Conservation (phyloP, 2,888 invertebrate genomes). For the Sinhomidia bicolor region DNA sequence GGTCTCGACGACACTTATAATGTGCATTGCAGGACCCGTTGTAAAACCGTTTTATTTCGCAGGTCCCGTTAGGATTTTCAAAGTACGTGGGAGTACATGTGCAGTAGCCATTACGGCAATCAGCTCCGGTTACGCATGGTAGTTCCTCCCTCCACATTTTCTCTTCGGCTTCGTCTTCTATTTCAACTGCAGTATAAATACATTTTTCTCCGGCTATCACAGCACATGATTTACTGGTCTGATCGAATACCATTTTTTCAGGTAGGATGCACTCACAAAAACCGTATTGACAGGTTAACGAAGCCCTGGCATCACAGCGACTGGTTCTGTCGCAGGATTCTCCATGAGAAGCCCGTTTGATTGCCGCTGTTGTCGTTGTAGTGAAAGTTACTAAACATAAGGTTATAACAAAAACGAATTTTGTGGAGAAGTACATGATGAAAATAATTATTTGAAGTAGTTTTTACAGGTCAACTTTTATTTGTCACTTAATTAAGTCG, state of each 20-base stretch:
- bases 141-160: slow-evolving; percentile 35
- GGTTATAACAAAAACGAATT: neutral
- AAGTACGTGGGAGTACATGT: neutral
- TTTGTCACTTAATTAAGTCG: no score
- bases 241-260: slow-evolving; percentile 26
- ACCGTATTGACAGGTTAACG: slow-evolving; percentile 14
- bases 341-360: slow-evolving; percentile 1
- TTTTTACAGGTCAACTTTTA: neutral
- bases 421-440: neutral
- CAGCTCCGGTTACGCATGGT: slow-evolving; percentile 16
- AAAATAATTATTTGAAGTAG: neutral
- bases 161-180: slow-evolving; percentile 21
- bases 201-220: slow-evolving; percentile 38
- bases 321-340: neutral
- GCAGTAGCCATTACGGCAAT: neutral
- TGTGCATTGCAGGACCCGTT: neutral
- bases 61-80: slow-evolving; percentile 33
- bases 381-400: neutral
- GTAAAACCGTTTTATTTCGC: slow-evolving; percentile 7
- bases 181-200: slow-evolving; percentile 39
- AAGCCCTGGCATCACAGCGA: slow-evolving; percentile 18
- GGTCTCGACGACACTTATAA: slow-evolving; percentile 13
- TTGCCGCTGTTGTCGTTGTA: neutral
- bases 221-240: neutral
- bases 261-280: slow-evolving; percentile 23